A percentile compares a stretch with the other conserved stretches of the same genome.
Evolutionary conservation across 2,888 invertebrate species (phyloP).

Genomic region (Emmelina monodactyla): DNA sequence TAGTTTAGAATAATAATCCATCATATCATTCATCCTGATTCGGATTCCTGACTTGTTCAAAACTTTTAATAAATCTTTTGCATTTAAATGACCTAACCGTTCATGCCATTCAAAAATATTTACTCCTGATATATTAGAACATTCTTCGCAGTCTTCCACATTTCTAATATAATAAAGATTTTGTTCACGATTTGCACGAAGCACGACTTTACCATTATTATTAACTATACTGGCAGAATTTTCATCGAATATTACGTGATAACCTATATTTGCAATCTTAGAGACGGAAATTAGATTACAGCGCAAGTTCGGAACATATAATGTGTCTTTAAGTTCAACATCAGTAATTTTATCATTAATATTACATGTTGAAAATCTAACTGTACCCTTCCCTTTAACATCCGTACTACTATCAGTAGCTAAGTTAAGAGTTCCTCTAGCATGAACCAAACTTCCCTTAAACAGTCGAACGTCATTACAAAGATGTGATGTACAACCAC

Average conservation of each 20-base stretch:
- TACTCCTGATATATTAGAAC: slow-evolving; percentile 2
- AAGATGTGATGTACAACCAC: slow-evolving; percentile 2
- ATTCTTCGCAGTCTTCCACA: slow-evolving; percentile 2
- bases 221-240: background rate
- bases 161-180: slow-evolving; percentile 9
- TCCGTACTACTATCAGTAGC: slow-evolving; percentile 1
- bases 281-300: slow-evolving; percentile 9
- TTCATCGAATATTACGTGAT: slow-evolving; percentile 6
- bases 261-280: slow-evolving; percentile 8
- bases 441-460: background rate
- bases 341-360: background rate
- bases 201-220: slow-evolving; percentile 2
- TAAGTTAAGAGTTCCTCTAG: background rate
- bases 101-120: slow-evolving; percentile 8
- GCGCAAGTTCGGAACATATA: slow-evolving; percentile 9
- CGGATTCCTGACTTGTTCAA: slow-evolving; percentile 1
- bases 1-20: no score
- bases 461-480: slow-evolving; percentile 1
- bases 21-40: no score
- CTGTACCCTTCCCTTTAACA: slow-evolving; percentile 3
- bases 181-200: slow-evolving; percentile 6
- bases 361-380: slow-evolving; percentile 1
- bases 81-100: slow-evolving; percentile 7
- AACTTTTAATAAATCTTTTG: slow-evolving; percentile 5
- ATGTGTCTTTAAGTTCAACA: background rate